These are phyloP conservation scores for Drosophila demipolita DNA, from an alignment of 2,888 invertebrate genomes.

Conservation along the genomic window DNA sequence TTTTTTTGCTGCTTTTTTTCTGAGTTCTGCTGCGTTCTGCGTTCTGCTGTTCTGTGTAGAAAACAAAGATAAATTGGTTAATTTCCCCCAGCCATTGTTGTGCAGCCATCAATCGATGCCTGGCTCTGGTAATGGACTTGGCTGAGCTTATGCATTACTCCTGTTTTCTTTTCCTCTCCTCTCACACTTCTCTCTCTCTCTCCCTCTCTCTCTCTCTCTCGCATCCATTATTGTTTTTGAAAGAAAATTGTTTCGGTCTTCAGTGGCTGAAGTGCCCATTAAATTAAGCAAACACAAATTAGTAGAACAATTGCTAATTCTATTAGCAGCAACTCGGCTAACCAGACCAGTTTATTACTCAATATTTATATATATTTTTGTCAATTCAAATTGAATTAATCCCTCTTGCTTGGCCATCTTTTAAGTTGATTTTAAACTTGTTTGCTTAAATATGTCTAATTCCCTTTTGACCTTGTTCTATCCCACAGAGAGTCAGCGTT, in stretches of 20 bases:
- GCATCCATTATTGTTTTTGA: slow-evolving; percentile 34
- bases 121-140: slow-evolving; percentile 84
- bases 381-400: background rate
- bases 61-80: slow-evolving; percentile 85
- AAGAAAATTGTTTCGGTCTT: slow-evolving; percentile 47
- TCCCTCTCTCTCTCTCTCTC: background rate
- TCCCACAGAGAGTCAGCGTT: slow-evolving; percentile 10
- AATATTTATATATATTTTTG: slow-evolving; percentile 11
- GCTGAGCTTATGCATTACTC: slow-evolving; percentile 80
- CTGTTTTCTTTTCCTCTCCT: slow-evolving; percentile 43
- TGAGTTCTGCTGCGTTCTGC: background rate
- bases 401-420: background rate
- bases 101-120: slow-evolving; percentile 84
- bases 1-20: slow-evolving; percentile 23
- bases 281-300: slow-evolving; percentile 57
- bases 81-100: slow-evolving; percentile 84
- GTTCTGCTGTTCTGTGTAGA: slow-evolving; percentile 67
- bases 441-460: background rate
- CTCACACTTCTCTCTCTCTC: slow-evolving; percentile 8
- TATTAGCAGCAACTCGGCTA: slow-evolving; percentile 31
- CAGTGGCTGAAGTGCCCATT: slow-evolving; percentile 39
- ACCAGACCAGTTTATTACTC: slow-evolving; percentile 10
- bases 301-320: slow-evolving; percentile 42
- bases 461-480: slow-evolving; percentile 19
- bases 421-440: background rate